Evolutionary conservation across 1,140 invertebrate species (phyloP), one percentile per base, ranked within the genome.

Genomic region (Cydia splendana): DNA sequence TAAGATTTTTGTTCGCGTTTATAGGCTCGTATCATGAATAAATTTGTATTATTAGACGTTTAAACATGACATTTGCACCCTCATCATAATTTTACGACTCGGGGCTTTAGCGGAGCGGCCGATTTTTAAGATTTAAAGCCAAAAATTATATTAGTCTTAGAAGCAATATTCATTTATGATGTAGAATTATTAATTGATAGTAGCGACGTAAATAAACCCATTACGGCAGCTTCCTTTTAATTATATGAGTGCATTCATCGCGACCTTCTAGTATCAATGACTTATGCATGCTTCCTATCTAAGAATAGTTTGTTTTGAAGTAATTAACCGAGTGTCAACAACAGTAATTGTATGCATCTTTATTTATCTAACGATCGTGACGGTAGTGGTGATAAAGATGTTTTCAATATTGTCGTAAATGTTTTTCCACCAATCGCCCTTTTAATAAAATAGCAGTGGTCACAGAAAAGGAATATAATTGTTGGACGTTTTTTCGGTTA

Each of bases 1-100:
- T 79, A 79, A 79, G 57, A 79, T 76, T 79, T 76, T 75, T 75
- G 75, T 76, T 42, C 74, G 65, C 69, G 57, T 74, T 79, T 79
- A 79, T 79, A 45, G 45, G 73, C 20, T 24, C 73, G 20, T 74
- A 51, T 74, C 73, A 74, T 74, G 42, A 74, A 48, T 18, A n/a
- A n/a, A 45, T 48, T 42, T 12, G 13, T 71, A 12, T 71, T 71
- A 71, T 38, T 45, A 38, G 67, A 38, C n/a, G 67, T 71, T 45
- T 45, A 34, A 38, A 34, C 15, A 7, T 6, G 10, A 38, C 15
- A 45, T 38, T 71, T 71, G n/a, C 45, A 5, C 18, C 30, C 18
- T 42, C 34, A n/a, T 18, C 34, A 71, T 38, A n/a, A 38, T 18
- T 38, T 24, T 42, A 67, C 15, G 28, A 65, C 15, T 57, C 4